phyloP scores from a whole-genome alignment of 2,888 invertebrate species.

The Psylliodes chrysocephalus region DNA sequence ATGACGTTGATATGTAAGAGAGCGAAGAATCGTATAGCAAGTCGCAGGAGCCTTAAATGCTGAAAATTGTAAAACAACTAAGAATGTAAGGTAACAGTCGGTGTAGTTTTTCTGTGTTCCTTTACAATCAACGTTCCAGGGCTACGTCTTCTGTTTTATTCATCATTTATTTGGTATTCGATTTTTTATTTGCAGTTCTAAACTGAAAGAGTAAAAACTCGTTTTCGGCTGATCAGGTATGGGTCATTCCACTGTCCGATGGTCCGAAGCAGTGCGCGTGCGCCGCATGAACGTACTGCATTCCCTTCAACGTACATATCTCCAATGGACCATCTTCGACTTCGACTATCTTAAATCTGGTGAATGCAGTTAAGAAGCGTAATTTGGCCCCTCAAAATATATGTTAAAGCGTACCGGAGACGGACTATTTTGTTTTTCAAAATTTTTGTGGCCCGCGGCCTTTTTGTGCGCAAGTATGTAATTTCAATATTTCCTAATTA shows the following conservation, averaged over 20 bases:
- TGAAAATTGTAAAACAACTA: constrained; percentile 28
- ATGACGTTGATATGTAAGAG: too few relatives aligned
- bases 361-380: constrained; percentile 26
- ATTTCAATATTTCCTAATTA: constrained; percentile 30
- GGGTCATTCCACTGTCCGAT: constrained; percentile 59
- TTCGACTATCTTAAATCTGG: constrained; percentile 32
- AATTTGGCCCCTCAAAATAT: constrained; percentile 30
- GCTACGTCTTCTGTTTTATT: constrained; percentile 47
- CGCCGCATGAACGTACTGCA: constrained; percentile 44
- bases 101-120: constrained; percentile 24
- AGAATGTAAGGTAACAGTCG: constrained; percentile 27
- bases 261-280: constrained; percentile 51
- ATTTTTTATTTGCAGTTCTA: constrained; percentile 55
- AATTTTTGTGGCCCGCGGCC: constrained; percentile 18
- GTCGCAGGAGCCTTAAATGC: constrained; percentile 5
- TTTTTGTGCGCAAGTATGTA: constrained; percentile 21
- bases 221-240: constrained; percentile 60
- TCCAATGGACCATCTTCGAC: constrained; percentile 28
- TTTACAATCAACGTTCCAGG: constrained; percentile 38
- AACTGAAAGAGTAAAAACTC: constrained; percentile 58
- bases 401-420: constrained; percentile 17
- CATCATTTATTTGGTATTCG: constrained; percentile 53
- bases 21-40: too few relatives aligned
- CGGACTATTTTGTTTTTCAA: constrained; percentile 25
- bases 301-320: constrained; percentile 27